These are phyloP conservation scores for Megaceryle alcyon DNA, from an alignment of 2,797 vertebrate species.

Conservation along the genomic window DNA sequence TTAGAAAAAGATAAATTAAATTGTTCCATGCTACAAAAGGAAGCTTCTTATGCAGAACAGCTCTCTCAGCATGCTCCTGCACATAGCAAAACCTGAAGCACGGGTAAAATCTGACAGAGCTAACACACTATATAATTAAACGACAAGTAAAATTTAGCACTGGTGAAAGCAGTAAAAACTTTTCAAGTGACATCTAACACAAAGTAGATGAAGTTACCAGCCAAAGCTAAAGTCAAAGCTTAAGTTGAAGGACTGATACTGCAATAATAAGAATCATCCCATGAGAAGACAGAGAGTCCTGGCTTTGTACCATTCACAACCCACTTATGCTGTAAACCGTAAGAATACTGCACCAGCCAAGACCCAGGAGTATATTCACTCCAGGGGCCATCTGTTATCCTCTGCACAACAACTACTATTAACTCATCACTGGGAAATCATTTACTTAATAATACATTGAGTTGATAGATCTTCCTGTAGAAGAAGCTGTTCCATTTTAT, in stretches of 20 bases:
- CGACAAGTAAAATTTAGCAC: background rate
- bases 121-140: background rate
- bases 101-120: background rate
- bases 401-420: constrained; percentile 7
- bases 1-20: background rate
- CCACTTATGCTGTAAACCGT: background rate
- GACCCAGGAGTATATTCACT: background rate
- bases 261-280: constrained; percentile 18
- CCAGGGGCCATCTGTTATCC: constrained; percentile 33
- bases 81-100: background rate
- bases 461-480: background rate
- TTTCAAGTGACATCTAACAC: background rate
- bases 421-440: constrained; percentile 5
- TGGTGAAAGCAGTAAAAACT: background rate
- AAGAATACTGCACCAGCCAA: background rate
- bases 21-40: background rate
- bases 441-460: constrained; percentile 11
- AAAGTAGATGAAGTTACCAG: background rate
- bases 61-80: background rate
- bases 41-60: background rate
- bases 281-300: background rate
- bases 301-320: constrained; percentile 8
- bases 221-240: accelerated
- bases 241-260: accelerated
- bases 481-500: background rate